Conservation (phyloP, 2,113 vertebrate species). For the Etheostoma spectabile region DNA sequence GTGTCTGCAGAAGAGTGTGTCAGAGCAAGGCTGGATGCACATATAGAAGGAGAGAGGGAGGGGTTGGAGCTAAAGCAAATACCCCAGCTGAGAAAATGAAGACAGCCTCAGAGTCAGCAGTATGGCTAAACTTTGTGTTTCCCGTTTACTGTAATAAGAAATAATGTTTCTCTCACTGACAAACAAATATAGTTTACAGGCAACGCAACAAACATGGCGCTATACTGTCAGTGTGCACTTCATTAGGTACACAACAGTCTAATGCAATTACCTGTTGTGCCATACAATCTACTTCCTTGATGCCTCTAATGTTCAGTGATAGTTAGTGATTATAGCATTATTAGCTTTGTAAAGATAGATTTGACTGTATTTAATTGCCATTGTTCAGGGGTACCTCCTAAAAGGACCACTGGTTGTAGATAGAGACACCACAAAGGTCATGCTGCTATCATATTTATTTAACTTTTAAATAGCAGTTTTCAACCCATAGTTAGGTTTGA, state of each 20-base stretch:
- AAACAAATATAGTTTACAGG: not conserved
- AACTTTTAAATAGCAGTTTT: no score
- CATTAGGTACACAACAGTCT: not conserved
- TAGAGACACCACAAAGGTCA: no score
- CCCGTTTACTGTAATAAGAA: not conserved
- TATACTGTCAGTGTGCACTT: not conserved
- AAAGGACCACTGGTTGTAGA: no score
- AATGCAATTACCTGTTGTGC: not conserved
- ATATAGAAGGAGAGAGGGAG: not conserved
- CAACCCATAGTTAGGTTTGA: no score
- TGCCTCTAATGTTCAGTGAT: not conserved
- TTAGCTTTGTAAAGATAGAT: no score
- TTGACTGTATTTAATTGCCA: no score
- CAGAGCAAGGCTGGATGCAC: constrained; percentile 8
- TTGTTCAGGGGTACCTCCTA: no score
- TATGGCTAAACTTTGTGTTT: not conserved
- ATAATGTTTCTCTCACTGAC: not conserved
- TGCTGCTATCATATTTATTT: no score
- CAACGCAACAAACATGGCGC: not conserved
- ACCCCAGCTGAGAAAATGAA: not conserved
- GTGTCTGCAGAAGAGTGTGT: constrained; percentile 6
- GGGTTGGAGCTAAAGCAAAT: not conserved
- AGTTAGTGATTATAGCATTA: not conserved
- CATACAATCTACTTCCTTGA: not conserved
- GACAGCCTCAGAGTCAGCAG: not conserved